phyloP scores from a whole-genome alignment of 2,113 vertebrate genomes.

The Theropithecus gelada region DNA sequence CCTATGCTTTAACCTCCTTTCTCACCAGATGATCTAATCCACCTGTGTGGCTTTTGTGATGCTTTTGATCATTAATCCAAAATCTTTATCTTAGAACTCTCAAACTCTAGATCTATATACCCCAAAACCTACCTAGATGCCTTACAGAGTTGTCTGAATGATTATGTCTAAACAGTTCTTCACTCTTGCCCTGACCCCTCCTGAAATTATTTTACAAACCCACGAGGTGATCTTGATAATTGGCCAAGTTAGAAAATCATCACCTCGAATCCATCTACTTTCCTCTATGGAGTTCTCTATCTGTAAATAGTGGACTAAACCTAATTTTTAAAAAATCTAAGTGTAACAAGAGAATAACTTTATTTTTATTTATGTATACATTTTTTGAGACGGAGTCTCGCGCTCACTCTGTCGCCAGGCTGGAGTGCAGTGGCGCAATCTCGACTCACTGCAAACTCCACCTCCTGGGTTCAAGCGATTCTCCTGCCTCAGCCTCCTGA shows the following conservation, averaged over 20 bases:
- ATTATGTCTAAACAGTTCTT: background rate
- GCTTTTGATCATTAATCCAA: background rate
- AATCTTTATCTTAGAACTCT: background rate
- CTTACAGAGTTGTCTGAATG: background rate
- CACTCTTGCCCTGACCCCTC: background rate
- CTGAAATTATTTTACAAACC: background rate
- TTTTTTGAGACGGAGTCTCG: too few species aligned
- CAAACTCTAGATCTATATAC: background rate
- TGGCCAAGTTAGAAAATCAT: background rate
- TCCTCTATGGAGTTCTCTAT: background rate
- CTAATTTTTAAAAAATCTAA: background rate
- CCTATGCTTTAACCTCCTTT: background rate
- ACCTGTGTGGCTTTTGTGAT: background rate
- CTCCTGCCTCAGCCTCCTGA: too few species aligned
- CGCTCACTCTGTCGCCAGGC: too few species aligned
- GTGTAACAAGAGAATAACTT: background rate
- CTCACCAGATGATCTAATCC: background rate
- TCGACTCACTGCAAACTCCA: too few species aligned
- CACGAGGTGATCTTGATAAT: background rate
- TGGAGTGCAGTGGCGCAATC: too few species aligned
- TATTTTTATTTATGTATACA: too few species aligned
- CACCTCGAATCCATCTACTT: background rate
- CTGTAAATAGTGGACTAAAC: background rate
- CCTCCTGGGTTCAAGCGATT: too few species aligned
- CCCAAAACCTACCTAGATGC: background rate